Percentiles rank a stretch among this genome's conserved stretches.
phyloP scores from a whole-genome alignment of 1,140 invertebrate genomes.

The Physella acuta region DNA sequence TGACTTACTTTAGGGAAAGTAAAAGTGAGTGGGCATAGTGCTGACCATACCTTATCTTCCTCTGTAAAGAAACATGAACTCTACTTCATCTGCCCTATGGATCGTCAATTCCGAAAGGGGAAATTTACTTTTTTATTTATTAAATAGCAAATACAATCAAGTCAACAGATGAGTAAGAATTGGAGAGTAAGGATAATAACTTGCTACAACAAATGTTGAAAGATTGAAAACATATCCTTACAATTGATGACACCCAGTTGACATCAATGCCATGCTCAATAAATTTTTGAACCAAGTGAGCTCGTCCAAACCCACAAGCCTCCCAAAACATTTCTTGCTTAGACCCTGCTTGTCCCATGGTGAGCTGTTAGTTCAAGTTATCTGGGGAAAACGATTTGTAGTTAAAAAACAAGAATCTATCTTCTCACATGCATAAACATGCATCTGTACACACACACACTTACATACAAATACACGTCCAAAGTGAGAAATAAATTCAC shows the following conservation, averaged over 20 bases:
- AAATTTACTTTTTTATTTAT: too few species aligned
- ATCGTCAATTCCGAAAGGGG: too few species aligned
- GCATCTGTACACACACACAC: background rate
- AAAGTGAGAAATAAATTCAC: background rate
- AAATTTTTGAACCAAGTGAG: slow-evolving; percentile 49
- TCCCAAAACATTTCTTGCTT: slow-evolving; percentile 60
- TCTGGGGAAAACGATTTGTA: background rate
- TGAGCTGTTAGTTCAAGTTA: background rate
- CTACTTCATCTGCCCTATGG: too few species aligned
- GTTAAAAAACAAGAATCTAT: background rate
- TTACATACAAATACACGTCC: too few species aligned
- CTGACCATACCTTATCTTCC: too few species aligned
- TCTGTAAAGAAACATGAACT: too few species aligned
- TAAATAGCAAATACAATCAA: too few species aligned
- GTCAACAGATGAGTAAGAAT: too few species aligned
- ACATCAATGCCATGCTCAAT: slow-evolving; percentile 57
- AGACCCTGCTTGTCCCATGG: slow-evolving; percentile 63
- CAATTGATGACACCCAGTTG: slow-evolving; percentile 59
- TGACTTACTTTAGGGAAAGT: too few species aligned
- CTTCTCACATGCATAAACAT: background rate
- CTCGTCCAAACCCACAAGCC: slow-evolving; percentile 58
- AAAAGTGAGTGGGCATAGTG: too few species aligned
- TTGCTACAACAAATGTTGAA: too few species aligned
- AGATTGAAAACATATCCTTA: slow-evolving; percentile 40
- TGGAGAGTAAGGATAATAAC: too few species aligned